Conservation (phyloP, 2,113 vertebrate genomes). For the Rissa tridactyla region DNA sequence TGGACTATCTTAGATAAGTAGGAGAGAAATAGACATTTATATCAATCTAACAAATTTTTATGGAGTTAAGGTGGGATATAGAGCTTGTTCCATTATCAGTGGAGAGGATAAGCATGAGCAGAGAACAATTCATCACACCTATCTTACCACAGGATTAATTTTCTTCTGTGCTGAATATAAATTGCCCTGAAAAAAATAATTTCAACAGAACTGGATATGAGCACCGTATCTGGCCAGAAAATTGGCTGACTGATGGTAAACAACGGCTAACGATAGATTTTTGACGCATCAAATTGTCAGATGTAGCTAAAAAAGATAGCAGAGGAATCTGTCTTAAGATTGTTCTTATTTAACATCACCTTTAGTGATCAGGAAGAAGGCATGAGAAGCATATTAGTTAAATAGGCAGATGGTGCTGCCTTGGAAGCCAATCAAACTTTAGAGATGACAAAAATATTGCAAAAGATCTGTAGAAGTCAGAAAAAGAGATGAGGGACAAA, state of each 20-base stretch:
- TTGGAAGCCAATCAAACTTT: constrained; percentile 62
- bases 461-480: constrained; percentile 48
- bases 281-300: constrained; percentile 54
- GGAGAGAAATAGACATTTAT: constrained; percentile 25
- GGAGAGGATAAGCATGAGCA: not conserved
- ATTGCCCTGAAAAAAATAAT: constrained; percentile 9
- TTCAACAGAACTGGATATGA: constrained; percentile 44
- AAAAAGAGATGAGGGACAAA: constrained; percentile 22
- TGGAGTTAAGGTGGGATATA: not conserved
- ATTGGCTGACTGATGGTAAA: constrained; percentile 61
- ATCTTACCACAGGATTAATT: constrained; percentile 42
- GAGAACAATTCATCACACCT: constrained; percentile 42
- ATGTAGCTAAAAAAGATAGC: constrained; percentile 46
- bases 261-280: constrained; percentile 29
- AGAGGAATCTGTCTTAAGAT: constrained; percentile 48
- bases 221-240: constrained; percentile 50
- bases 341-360: constrained; percentile 65
- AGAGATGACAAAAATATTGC: constrained; percentile 54
- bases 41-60: constrained; percentile 22
- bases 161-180: constrained; percentile 48
- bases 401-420: constrained; percentile 63
- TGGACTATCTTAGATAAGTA: not conserved
- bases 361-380: constrained; percentile 50
- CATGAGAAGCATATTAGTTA: constrained; percentile 52
- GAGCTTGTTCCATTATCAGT: constrained; percentile 12